Evolutionary conservation across 2,888 invertebrate genomes (phyloP).

Genomic region (Macaria notata): DNA sequence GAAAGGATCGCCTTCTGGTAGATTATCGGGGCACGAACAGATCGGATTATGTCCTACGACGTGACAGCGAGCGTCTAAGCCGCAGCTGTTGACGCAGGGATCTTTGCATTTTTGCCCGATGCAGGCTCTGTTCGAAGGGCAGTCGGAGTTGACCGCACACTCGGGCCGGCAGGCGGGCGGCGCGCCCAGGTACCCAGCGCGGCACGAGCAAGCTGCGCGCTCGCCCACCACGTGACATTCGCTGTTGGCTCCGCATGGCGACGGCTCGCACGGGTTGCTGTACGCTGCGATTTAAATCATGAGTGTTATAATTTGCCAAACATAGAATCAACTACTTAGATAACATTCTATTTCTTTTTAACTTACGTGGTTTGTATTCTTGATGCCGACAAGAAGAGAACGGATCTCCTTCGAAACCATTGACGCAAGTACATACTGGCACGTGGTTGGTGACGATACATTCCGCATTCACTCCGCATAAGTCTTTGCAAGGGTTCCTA

Average conservation of each 20-base stretch:
- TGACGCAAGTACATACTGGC: slow-evolving; percentile 90
- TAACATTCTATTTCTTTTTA: not conserved
- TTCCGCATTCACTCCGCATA: slow-evolving; percentile 92
- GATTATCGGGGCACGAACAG: slow-evolving; percentile 86
- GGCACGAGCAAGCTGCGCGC: slow-evolving; percentile 89
- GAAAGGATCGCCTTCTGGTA: slow-evolving; percentile 89
- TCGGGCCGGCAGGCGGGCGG: slow-evolving; percentile 90
- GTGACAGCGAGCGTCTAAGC: slow-evolving; percentile 88
- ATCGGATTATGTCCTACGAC: slow-evolving; percentile 91
- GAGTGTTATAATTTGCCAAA: not conserved
- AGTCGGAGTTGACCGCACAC: slow-evolving; percentile 90
- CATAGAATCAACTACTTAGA: not conserved
- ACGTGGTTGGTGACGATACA: slow-evolving; percentile 92
- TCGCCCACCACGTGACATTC: slow-evolving; percentile 86
- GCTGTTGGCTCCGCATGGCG: slow-evolving; percentile 90
- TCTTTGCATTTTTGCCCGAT: slow-evolving; percentile 88
- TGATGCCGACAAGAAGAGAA: slow-evolving; percentile 87
- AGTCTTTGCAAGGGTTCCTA: slow-evolving; percentile 91
- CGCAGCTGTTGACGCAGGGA: slow-evolving; percentile 90
- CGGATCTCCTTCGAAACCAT: slow-evolving; percentile 91
- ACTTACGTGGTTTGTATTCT: slow-evolving; percentile 81
- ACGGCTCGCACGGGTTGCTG: slow-evolving; percentile 86
- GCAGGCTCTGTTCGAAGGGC: slow-evolving; percentile 87
- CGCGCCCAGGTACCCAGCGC: slow-evolving; percentile 85
- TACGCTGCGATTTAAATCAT: slow-evolving; percentile 16